Percentiles rank a stretch among this genome's conserved stretches.
Conservation (phyloP, 1,140 invertebrate species). For the Aphelinus certus region DNA sequence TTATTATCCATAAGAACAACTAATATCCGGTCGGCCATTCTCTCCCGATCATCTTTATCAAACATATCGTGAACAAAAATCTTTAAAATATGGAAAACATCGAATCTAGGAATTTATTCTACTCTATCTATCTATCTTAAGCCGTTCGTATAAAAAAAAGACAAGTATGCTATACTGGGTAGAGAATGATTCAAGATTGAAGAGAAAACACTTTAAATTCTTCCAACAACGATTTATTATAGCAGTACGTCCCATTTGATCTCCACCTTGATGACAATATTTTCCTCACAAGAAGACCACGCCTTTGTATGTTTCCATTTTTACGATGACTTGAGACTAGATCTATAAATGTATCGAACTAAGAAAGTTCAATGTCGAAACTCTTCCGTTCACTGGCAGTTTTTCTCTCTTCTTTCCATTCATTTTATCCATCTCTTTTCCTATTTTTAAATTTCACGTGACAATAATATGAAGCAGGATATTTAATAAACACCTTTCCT, state of each 20-base stretch:
- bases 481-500: slow-evolving; percentile 33
- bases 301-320: slow-evolving; percentile 20
- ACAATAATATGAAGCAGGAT: slow-evolving; percentile 28
- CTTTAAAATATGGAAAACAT: too few relatives aligned
- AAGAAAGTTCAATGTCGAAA: slow-evolving; percentile 29
- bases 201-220: slow-evolving; percentile 25
- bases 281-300: slow-evolving; percentile 35
- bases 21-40: too few relatives aligned
- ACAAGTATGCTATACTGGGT: too few relatives aligned
- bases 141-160: too few relatives aligned
- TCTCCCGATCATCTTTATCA: too few relatives aligned
- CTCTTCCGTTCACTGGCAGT: slow-evolving; percentile 28
- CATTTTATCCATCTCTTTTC: slow-evolving; percentile 16
- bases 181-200: background rate
- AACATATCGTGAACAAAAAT: too few relatives aligned
- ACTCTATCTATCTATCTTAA: too few relatives aligned
- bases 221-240: slow-evolving; percentile 47
- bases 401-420: slow-evolving; percentile 13
- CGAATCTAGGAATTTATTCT: too few relatives aligned
- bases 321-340: slow-evolving; percentile 30
- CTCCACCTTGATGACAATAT: slow-evolving; percentile 28
- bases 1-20: too few relatives aligned
- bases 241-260: slow-evolving; percentile 40
- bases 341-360: slow-evolving; percentile 35
- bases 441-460: slow-evolving; percentile 16